A percentile compares a stretch with the other conserved stretches of the same genome.
Evolutionary conservation across 2,113 vertebrate species (phyloP).

Genomic region (Hirundichthys speculiger): DNA sequence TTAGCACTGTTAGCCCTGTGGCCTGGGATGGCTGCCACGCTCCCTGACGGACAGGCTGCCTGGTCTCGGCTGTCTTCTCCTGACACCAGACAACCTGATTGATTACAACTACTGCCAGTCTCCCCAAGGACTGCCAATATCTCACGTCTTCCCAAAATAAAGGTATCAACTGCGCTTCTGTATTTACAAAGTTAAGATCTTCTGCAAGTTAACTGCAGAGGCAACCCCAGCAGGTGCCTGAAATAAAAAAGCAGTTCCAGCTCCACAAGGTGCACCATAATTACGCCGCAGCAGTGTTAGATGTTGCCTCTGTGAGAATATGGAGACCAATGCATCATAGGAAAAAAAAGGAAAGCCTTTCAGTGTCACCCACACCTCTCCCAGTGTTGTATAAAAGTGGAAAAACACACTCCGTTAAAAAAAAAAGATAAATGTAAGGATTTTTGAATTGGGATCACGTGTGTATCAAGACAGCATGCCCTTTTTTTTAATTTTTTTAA

Average conservation of each 20-base stretch:
- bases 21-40: conserved; percentile 37
- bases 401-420: conserved; percentile 24
- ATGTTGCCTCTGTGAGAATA: conserved; percentile 30
- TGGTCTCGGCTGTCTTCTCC: conserved; percentile 62
- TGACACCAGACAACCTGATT: conserved; percentile 72
- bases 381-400: conserved; percentile 15
- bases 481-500: conserved; percentile 44
- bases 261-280: conserved; percentile 56
- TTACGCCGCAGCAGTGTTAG: conserved; percentile 43
- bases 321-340: conserved; percentile 32
- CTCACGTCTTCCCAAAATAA: conserved; percentile 65
- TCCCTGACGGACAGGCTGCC: conserved; percentile 47
- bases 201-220: conserved; percentile 18
- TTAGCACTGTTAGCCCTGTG: conserved; percentile 1
- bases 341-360: conserved; percentile 35
- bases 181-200: conserved; percentile 42
- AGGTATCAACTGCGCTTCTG: conserved; percentile 59
- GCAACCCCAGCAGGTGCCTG: conserved; percentile 5
- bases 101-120: conserved; percentile 76
- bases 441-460: conserved; percentile 33
- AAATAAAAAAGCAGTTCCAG: conserved; percentile 28
- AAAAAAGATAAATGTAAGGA: conserved; percentile 22
- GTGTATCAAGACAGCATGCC: conserved; percentile 35
- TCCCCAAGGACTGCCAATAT: conserved; percentile 74
- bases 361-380: conserved; percentile 12